Evolutionary conservation across 2,888 invertebrate species (phyloP).

Genomic region (Xestia rhomboidea): DNA sequence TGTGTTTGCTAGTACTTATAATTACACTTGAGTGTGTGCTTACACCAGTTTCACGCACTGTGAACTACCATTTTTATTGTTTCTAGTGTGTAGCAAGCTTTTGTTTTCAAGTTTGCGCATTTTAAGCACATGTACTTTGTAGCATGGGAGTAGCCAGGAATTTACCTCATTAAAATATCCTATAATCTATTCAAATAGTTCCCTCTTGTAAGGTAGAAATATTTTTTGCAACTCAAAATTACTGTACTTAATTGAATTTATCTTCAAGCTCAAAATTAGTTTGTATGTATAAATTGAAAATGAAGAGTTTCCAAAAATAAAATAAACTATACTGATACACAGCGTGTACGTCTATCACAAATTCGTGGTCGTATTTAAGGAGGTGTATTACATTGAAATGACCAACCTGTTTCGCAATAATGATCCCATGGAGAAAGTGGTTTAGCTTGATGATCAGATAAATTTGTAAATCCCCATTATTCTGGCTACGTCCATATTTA

Average conservation of each 20-base stretch:
- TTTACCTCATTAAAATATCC: not conserved
- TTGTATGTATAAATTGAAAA: not conserved
- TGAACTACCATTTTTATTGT: conserved; percentile 15
- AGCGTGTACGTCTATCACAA: too few relatives aligned
- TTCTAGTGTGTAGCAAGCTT: conserved; percentile 40
- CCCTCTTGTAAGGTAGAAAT: not conserved
- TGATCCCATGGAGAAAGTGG: not conserved
- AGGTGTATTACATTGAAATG: not conserved
- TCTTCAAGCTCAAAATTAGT: not conserved
- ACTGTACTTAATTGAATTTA: not conserved
- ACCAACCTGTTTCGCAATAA: not conserved
- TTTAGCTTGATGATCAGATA: not conserved
- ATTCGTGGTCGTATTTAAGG: not conserved
- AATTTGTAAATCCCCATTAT: not conserved
- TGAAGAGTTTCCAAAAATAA: not conserved
- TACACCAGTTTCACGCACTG: conserved; percentile 11
- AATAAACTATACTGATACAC: not conserved
- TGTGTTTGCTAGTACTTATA: conserved; percentile 7
- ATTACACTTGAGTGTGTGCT: conserved; percentile 22
- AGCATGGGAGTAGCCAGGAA: conserved; percentile 41
- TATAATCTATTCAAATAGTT: not conserved
- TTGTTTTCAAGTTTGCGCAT: conserved; percentile 44
- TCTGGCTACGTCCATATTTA: conserved; percentile 36
- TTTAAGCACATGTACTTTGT: conserved; percentile 37
- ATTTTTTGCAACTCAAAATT: not conserved